A percentile compares a stretch with the other conserved stretches of the same genome.
phyloP scores from a whole-genome alignment of 2,113 vertebrate species.

The Phyllostomus discolor region DNA sequence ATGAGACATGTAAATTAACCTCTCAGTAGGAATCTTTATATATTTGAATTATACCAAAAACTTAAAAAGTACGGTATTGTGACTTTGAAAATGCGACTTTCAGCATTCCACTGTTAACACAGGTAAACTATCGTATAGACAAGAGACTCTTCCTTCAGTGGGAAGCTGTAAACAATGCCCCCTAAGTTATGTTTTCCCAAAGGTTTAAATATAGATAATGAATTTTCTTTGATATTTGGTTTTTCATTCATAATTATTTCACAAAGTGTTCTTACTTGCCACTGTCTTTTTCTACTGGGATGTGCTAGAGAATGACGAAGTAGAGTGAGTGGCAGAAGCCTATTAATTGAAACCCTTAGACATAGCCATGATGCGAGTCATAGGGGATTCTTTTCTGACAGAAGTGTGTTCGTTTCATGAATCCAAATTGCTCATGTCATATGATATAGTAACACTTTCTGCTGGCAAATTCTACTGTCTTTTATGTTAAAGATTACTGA shows the following conservation, averaged over 20 bases:
- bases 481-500: constrained; percentile 16
- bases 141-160: not conserved
- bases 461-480: not conserved
- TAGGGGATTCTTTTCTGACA: not conserved
- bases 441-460: not conserved
- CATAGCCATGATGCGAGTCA: not conserved
- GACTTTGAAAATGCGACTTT: not conserved
- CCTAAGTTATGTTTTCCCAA: not conserved
- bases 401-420: not conserved
- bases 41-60: not conserved
- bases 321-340: not conserved
- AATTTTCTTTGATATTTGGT: not conserved
- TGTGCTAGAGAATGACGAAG: not conserved
- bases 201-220: not conserved
- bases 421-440: not conserved
- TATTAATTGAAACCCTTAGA: not conserved
- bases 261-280: not conserved
- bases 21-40: not conserved
- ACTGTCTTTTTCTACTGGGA: not conserved
- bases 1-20: not conserved
- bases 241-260: not conserved
- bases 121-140: not conserved
- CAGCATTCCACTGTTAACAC: not conserved
- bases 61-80: not conserved
- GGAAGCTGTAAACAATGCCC: not conserved